Percentiles rank a stretch among this genome's conserved stretches.
Conservation (phyloP, 2,797 vertebrate species). For the Micromesistius poutassou region DNA sequence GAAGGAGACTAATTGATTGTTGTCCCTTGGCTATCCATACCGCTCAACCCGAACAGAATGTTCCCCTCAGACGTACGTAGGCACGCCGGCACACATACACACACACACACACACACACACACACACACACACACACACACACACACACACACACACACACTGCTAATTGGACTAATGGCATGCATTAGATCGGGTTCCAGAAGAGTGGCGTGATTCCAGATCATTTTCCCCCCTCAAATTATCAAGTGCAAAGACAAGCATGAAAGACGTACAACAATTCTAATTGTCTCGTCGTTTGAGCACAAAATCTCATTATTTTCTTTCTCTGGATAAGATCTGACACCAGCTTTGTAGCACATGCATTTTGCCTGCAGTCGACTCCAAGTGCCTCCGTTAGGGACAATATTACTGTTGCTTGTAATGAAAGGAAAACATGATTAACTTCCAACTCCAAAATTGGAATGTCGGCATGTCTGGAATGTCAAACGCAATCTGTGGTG, state of each 20-base stretch:
- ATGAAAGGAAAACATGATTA: neutral
- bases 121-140: too few species aligned
- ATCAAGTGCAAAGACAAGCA: neutral
- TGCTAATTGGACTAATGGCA: conserved; percentile 23
- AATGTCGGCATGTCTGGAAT: neutral
- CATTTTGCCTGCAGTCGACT: neutral
- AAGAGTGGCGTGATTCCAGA: conserved; percentile 4
- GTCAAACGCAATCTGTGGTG: neutral
- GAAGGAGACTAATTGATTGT: conserved; percentile 18
- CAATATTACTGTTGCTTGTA: neutral
- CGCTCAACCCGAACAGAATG: conserved; percentile 23
- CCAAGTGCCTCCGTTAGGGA: neutral
- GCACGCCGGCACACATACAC: neutral
- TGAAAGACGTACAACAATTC: neutral
- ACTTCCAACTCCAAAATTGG: neutral
- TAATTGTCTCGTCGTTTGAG: neutral
- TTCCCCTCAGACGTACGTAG: conserved; percentile 6
- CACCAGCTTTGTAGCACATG: neutral
- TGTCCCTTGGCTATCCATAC: conserved; percentile 7
- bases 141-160: neutral
- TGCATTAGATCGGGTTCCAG: conserved; percentile 34
- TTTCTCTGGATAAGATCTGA: neutral
- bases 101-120: neutral
- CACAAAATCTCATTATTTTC: neutral
- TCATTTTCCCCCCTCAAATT: conserved; percentile 3